Evolutionary conservation across 2,797 vertebrate species (phyloP).

Genomic region (Lates japonicus): DNA sequence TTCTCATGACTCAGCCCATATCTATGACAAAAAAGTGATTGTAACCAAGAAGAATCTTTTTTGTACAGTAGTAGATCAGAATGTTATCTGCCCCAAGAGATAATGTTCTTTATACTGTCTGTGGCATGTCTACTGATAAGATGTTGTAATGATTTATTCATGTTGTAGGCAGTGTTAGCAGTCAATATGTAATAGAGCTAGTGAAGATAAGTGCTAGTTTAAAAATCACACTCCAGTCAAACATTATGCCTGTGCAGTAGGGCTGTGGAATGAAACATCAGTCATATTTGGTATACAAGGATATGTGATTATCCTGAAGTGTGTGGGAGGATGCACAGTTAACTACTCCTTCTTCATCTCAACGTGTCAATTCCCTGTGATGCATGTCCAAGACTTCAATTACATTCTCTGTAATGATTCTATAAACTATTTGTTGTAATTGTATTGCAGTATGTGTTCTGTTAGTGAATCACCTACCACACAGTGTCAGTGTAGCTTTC

Average conservation of each 20-base stretch:
- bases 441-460: background rate
- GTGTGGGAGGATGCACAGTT: background rate
- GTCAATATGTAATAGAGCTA: background rate
- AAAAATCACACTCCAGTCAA: background rate
- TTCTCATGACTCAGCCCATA: background rate
- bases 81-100: constrained; percentile 24
- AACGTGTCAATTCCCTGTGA: background rate
- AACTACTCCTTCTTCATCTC: background rate
- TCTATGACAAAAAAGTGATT: constrained; percentile 3
- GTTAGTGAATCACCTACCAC: background rate
- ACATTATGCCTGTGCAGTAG: too few species aligned
- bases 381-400: background rate
- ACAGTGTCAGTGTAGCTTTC: background rate
- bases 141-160: background rate
- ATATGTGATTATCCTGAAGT: background rate
- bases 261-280: background rate
- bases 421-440: background rate
- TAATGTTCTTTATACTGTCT: constrained; percentile 8
- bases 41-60: background rate
- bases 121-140: constrained; percentile 32
- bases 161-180: too few species aligned
- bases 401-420: too few species aligned
- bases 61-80: constrained; percentile 14
- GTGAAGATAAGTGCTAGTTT: background rate
- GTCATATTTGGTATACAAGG: too few species aligned